Conservation (phyloP, 2,797 vertebrate species). For the Ptychobarbus kaznakovi region DNA sequence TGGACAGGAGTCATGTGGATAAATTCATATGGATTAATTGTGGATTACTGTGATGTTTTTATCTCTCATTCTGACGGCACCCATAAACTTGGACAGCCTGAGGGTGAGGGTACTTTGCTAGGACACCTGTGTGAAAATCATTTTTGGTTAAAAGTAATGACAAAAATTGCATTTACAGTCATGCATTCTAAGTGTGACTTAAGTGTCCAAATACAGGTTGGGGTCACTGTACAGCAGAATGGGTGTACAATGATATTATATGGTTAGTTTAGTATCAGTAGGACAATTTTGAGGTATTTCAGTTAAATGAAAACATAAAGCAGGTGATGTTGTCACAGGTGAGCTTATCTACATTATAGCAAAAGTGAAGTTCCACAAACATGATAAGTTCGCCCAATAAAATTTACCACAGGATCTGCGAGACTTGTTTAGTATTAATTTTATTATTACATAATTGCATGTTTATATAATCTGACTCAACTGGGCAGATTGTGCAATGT, state of each 20-base stretch:
- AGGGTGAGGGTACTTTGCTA: not conserved
- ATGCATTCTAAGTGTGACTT: not conserved
- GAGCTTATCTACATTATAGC: constrained; percentile 27
- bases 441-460: constrained; percentile 1
- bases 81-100: no score
- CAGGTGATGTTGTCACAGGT: constrained; percentile 45
- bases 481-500: constrained; percentile 9
- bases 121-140: not conserved
- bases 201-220: not conserved
- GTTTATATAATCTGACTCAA: constrained; percentile 36
- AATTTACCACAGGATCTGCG: not conserved
- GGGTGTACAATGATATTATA: not conserved
- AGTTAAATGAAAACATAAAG: not conserved
- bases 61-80: no score
- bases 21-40: no score
- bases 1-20: no score
- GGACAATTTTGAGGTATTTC: not conserved
- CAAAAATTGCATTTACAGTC: not conserved
- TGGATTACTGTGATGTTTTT: no score
- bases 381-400: not conserved
- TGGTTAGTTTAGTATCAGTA: not conserved
- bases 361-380: constrained; percentile 5
- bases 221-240: not conserved
- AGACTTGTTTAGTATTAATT: not conserved
- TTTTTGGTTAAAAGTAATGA: not conserved